Base-by-base conservation (phyloP, 2,797 vertebrate genomes). In the Hippocampus kuda region DNA sequence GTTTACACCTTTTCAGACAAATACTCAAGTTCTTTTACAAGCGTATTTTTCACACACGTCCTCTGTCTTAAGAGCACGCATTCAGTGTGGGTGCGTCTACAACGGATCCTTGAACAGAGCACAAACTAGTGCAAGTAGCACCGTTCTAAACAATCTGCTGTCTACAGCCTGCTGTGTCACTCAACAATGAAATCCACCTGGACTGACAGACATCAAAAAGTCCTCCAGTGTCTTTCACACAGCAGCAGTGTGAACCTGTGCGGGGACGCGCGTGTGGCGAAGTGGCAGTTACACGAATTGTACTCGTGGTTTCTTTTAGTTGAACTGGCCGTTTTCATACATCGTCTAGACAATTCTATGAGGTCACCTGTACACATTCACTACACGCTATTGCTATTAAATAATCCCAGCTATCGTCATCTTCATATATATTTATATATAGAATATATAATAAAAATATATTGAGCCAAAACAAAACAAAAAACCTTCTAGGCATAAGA, bases 321-420 rank as follows among this genome's bases (percentile, higher is more conserved):
- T 86, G 79, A 92, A 95, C 94, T 95, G 94, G 94, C 93, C 94
- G 1, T 88, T 89, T 90, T 91, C 89, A 91, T 88, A 91, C 90
- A 89, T 89, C 83, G 72, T 84, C 89, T 88, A 89, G 82, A 91
- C 89, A 87, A 88, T 80, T 90, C 89, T 90, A 92, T 90, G 88
- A 91, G 89, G 90, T 91, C 82, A 85, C 90, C 91, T 93, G 92
- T 92, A 94, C 93, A 94, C 90, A 90, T 89, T 92, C 89, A 94
- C 93, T 94, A 93, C 90, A 88, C 91, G 91, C 94, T 95, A 97
- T 97, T 97, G 94, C 94, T 95, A 95, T 95, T 94, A 94, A 95
- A 94, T 91, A 93, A 90, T 93, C 92, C 92, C 91, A 91, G 88
- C 88, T 88, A 88, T 88, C 86, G 87, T 88, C 88, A 85, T 87